Base-by-base conservation (phyloP, 2,113 vertebrate species). In the Motacilla tschutschensis region DNA sequence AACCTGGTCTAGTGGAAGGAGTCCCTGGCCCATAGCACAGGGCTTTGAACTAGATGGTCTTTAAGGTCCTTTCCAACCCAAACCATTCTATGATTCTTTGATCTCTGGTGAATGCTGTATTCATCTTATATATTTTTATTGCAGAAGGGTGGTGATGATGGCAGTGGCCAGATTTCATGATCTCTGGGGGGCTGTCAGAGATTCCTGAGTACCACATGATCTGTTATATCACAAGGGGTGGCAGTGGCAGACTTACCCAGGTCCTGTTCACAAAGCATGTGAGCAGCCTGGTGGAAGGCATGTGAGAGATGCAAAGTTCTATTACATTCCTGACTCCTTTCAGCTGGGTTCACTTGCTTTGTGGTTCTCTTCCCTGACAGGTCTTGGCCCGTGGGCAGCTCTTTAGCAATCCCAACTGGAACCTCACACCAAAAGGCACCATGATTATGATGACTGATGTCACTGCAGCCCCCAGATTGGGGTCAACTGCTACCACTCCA, bases 371-470 rank as follows among this genome's bases (percentile, higher is more conserved):
- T 93, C 58, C 58, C 59, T 72, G 35, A 59, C 83, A 80, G 17
- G 70, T 71, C 5, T 58, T 54, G 60, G 19, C 50, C 67, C 0
- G 10, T 44, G 57, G 47, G 51, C 6, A 25, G 65, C 74, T 81
- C 85, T 83, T 64, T 67, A 75, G 95, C 44, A 76, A 46, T 67
- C 22, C 48, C 66, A 62, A 14, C 79, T 73, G 86, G 91, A 88
- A 79, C 62, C 65, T 90, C 82, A 77, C 62, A 66, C 87, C 66
- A 55, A 85, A 16, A 54, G 85, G n/a, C 93, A 95, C 91, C 94
- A 97, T 97, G 97, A 94, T 96, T 26, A 95, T 97, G 40, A 96
- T 96, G 93, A 96, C 90, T 50, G 96, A 96, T 44, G 69, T 94
- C 59, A 95, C 60, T 21, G 91, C 96, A 92, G 95, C 95, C 83